Evolutionary conservation across 2,797 vertebrate genomes (phyloP).

Genomic region (Chaetophractus vellerosus): DNA sequence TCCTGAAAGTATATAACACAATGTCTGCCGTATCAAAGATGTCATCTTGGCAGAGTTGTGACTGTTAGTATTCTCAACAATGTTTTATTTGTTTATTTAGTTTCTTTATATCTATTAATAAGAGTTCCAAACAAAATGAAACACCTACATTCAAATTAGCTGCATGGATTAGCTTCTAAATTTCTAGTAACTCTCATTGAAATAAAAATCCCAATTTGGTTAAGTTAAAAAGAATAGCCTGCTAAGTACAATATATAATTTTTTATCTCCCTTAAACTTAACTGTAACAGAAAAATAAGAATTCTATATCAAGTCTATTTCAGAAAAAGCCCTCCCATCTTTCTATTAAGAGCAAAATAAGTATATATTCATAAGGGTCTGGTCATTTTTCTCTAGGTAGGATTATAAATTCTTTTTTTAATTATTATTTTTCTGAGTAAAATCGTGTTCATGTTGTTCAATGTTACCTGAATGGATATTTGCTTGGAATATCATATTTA

Average conservation of each 20-base stretch:
- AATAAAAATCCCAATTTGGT: not conserved
- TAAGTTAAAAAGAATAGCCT: not conserved
- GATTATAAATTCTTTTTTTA: not conserved
- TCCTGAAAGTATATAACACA: slow-evolving; percentile 88
- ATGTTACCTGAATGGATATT: not conserved
- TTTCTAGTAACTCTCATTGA: not conserved
- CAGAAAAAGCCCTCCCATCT: not conserved
- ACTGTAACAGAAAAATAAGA: not conserved
- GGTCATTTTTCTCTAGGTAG: not conserved
- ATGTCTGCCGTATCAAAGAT: not conserved
- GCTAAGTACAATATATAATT: not conserved
- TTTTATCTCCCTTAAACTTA: slow-evolving; percentile 26
- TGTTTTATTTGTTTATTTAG: not conserved
- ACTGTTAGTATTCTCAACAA: not conserved
- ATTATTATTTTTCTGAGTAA: not conserved
- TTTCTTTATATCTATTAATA: not conserved
- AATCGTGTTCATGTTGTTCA: not conserved
- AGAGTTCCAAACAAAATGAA: not conserved
- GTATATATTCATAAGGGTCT: not conserved
- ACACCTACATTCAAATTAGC: not conserved
- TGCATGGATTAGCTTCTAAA: not conserved
- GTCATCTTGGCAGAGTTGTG: not conserved
- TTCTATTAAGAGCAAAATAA: not conserved
- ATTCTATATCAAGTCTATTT: not conserved
- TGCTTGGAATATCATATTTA: not conserved